Base-by-base conservation (phyloP, 2,888 invertebrate species). In the Linyphia triangularis region DNA sequence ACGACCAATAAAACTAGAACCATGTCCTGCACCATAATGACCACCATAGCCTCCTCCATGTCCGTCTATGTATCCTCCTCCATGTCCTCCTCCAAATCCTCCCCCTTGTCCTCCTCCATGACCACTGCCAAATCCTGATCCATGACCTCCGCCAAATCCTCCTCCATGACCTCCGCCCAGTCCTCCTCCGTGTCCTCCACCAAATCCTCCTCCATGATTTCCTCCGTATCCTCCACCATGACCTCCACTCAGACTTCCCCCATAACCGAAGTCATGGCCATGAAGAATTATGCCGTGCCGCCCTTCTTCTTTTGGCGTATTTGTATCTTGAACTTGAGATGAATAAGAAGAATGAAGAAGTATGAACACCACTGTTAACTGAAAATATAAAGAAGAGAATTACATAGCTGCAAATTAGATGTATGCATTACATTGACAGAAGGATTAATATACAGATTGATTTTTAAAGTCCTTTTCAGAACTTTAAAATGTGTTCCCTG, bases 231-330 rank as follows among this genome's bases (percentile, higher is more conserved):
- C 61, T 37, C 75, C 75, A 30, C 40, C 40, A 28, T 72, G 43
- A 72, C 43, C 16, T 40, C 43, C 70, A 16, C 24, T 26, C 16
- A 43, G 70, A 24, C 40, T 63, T 24, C 24, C 43, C 6, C 73
- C 73, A 59, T 73, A 57, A 6, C 77, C 51, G 26, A 51, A 73
- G 33, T 73, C 73, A 73, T 73, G 30, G 19, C 57, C 73, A 19
- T 51, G 73, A 30, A 73, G 73, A 30, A 73, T 67, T 30, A 67
- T 73, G 16, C 77, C 77, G 63, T 77, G 77, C 9, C 77, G 33
- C 13, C 40, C 61, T 22, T 37, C 40, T 77, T 33, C 77, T 33
- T 75, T 16, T 70, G 70, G n/a, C 26, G 43, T 51, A 51, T 51
- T 51, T 13, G 10, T 67, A 59, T 77, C 61, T 9, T 84, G 75